Percentiles rank a stretch among this genome's conserved stretches.
Evolutionary conservation across 2,888 invertebrate genomes (phyloP).

Genomic region (Taenaris catops): DNA sequence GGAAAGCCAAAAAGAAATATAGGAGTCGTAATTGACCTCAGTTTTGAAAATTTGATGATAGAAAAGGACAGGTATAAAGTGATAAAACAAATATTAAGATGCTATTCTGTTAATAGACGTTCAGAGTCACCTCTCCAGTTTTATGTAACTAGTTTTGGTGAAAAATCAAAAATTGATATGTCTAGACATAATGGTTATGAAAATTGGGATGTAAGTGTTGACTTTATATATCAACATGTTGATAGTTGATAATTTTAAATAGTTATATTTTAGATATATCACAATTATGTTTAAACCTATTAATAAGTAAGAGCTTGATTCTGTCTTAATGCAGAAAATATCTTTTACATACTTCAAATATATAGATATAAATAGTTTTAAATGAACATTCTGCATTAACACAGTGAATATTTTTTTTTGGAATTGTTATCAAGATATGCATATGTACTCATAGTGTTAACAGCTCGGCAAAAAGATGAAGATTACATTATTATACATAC

Average conservation of each 20-base stretch:
- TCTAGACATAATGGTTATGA: slow-evolving; percentile 91
- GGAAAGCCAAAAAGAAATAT: slow-evolving; percentile 84
- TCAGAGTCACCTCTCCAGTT: slow-evolving; percentile 89
- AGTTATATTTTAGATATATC: too few species aligned
- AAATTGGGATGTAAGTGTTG: slow-evolving; percentile 95
- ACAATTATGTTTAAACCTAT: neutral
- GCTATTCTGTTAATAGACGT: slow-evolving; percentile 94
- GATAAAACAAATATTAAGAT: slow-evolving; percentile 92
- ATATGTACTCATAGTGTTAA: too few species aligned
- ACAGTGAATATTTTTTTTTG: too few species aligned
- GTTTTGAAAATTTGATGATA: slow-evolving; percentile 95
- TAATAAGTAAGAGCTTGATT: neutral
- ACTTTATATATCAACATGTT: too few species aligned
- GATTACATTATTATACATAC: slow-evolving; percentile 1
- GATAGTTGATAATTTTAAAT: too few species aligned
- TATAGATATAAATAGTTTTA: too few species aligned
- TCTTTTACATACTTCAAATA: too few species aligned
- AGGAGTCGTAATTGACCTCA: slow-evolving; percentile 91
- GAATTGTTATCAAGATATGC: too few species aligned
- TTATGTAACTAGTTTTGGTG: slow-evolving; percentile 89
- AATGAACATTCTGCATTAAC: too few species aligned
- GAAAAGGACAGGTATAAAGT: slow-evolving; percentile 93
- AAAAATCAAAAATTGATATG: slow-evolving; percentile 86
- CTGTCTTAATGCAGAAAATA: too few species aligned
- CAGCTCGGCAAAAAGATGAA: too few species aligned